Percentiles rank a stretch among this genome's conserved stretches.
These are phyloP conservation scores for Neoniphon sammara DNA, from an alignment of 2,797 vertebrate species.

Conservation along the genomic window DNA sequence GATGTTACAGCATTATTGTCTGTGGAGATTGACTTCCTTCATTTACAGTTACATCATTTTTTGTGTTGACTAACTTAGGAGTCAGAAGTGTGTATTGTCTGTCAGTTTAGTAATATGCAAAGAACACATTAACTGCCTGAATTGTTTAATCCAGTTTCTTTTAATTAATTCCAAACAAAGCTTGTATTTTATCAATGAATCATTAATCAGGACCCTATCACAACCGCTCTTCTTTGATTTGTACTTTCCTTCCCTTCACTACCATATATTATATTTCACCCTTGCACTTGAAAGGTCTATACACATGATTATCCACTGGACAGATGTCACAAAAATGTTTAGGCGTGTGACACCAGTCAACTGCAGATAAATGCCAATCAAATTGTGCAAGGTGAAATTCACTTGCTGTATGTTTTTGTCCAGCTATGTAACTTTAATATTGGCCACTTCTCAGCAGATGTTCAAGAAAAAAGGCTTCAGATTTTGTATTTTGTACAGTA, in stretches of 20 bases:
- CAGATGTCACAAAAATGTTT: too few relatives aligned
- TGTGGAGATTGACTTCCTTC: background rate
- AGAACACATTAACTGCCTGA: too few relatives aligned
- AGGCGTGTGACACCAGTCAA: background rate
- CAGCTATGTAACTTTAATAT: background rate
- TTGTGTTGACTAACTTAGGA: background rate
- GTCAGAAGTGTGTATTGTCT: too few relatives aligned
- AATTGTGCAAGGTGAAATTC: background rate
- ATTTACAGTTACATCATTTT: background rate
- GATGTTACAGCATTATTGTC: background rate
- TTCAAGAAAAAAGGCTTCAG: background rate
- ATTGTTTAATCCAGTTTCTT: background rate
- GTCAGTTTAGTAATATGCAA: too few relatives aligned
- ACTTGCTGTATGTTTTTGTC: background rate
- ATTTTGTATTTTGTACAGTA: background rate
- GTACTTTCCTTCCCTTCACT: background rate
- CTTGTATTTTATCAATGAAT: background rate
- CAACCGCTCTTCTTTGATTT: background rate
- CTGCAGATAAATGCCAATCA: background rate
- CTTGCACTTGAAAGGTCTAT: background rate
- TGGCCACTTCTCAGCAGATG: constrained; percentile 4
- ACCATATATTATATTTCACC: background rate
- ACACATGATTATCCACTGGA: background rate
- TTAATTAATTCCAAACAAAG: background rate
- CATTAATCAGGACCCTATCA: background rate